phyloP scores from a whole-genome alignment of 2,888 invertebrate genomes.

The Amblyjoppa proteus region DNA sequence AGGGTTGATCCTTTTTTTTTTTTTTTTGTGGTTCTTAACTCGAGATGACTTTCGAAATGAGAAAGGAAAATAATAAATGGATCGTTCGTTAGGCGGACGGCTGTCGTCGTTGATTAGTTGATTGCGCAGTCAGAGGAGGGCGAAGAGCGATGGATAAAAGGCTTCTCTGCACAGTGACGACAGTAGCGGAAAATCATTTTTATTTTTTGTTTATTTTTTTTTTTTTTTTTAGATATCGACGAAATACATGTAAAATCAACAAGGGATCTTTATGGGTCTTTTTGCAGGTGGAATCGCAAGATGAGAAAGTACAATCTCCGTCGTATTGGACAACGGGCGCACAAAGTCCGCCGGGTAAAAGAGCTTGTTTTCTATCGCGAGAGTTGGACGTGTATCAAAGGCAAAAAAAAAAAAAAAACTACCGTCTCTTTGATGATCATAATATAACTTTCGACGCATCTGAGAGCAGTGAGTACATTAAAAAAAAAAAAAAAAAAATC shows the following conservation, averaged over 20 bases:
- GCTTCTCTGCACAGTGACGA: constrained; percentile 13
- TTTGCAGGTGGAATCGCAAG: neutral
- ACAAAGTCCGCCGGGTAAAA: constrained; percentile 21
- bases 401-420: neutral
- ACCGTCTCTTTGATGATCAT: neutral
- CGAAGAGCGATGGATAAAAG: constrained; percentile 11
- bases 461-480: neutral
- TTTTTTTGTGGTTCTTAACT: neutral
- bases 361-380: constrained; percentile 9
- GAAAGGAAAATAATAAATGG: constrained; percentile 12
- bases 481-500: constrained; percentile 19
- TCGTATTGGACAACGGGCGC: constrained; percentile 13
- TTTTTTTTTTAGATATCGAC: constrained; percentile 39
- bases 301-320: constrained; percentile 15
- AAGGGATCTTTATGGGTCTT: constrained; percentile 34
- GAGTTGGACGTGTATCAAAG: neutral
- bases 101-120: constrained; percentile 26
- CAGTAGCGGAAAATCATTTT: constrained; percentile 39
- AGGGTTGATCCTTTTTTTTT: neutral
- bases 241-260: constrained; percentile 48
- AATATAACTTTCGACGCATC: neutral
- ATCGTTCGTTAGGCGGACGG: neutral
- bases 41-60: neutral
- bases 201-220: neutral
- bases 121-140: constrained; percentile 10